Base-by-base conservation (phyloP, 2,113 vertebrate species). In the Heteronetta atricapilla region DNA sequence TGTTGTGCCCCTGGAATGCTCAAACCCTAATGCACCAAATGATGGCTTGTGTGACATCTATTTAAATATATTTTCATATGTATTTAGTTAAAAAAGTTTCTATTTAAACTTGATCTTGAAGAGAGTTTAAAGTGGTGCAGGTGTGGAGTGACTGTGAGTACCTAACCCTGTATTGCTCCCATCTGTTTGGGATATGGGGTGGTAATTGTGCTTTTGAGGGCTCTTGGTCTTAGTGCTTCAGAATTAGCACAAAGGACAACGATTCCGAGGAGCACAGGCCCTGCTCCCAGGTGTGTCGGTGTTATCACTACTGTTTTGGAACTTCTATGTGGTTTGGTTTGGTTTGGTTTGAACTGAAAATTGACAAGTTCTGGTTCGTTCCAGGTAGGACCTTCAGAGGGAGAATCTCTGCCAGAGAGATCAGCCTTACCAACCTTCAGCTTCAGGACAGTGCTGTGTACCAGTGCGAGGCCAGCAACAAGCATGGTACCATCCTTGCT, bases 401-500 rank as follows among this genome's bases (percentile, higher is more conserved):
- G 58, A 95, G 96, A 7, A 3, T 97, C 68, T 97, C 96, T 50
- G 96, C 93, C 18, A 90, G 98, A 36, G 98, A 98, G 91, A 97
- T 99, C 74, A 96, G 98, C 82, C 95, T 99, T 59, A 98, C 97
- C 59, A 98, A 99, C 9, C 96, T 98, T 52, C 97, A 98, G 62
- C 96, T 98, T 1, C 98, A 98, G 40, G 99, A 99, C 97, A 99
- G 98, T 2, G 99, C 98, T 1, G 99, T 99, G 33, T 99, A 98
- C 94, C 99, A 99, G 93, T 99, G 99, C 1, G 99, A 99, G 93
- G 99, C 99, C 67, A 98, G 98, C 59, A 99, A 99, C 93, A 97
- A 94, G 75, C 99, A 99, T 0, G 99, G 99, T 22, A 98, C 97
- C 52, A 98, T 99, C 67, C 98, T 99, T 56, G 97, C 98, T 36